These are phyloP conservation scores for Anabacerthia variegaticeps DNA, from an alignment of 2,797 vertebrate genomes.

Conservation along the genomic window DNA sequence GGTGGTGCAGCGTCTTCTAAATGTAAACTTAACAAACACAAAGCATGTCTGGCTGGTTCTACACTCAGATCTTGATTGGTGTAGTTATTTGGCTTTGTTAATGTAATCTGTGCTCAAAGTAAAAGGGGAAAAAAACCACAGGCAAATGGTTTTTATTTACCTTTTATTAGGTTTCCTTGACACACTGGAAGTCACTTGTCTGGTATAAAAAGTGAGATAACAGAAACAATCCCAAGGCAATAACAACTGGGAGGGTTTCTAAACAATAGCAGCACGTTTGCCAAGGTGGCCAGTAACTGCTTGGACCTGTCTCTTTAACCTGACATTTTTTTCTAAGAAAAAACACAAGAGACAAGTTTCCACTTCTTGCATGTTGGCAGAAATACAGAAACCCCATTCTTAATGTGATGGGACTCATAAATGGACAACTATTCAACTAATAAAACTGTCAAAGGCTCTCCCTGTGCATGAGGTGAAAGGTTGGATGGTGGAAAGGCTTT, in stretches of 20 bases:
- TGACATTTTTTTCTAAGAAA: background rate
- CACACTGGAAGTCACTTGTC: background rate
- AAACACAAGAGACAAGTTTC: background rate
- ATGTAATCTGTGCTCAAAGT: background rate
- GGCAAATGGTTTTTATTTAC: background rate
- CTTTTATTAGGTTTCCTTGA: background rate
- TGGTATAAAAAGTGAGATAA: conserved; percentile 14
- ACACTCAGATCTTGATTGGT: background rate
- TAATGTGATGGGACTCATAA: background rate
- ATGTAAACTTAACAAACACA: background rate
- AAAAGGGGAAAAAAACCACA: background rate
- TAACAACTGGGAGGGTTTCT: background rate
- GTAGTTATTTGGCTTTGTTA: background rate
- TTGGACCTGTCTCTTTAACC: background rate
- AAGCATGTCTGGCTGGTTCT: background rate
- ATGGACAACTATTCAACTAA: background rate
- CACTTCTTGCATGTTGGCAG: background rate
- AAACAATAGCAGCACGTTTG: background rate
- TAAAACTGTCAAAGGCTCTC: background rate
- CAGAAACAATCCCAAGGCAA: background rate
- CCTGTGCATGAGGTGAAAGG: background rate
- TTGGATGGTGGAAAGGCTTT: background rate
- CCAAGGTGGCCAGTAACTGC: background rate
- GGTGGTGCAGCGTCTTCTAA: background rate
- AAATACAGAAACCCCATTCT: background rate